Conservation (phyloP, 1,140 invertebrate species). For the Chironomus tepperi region DNA sequence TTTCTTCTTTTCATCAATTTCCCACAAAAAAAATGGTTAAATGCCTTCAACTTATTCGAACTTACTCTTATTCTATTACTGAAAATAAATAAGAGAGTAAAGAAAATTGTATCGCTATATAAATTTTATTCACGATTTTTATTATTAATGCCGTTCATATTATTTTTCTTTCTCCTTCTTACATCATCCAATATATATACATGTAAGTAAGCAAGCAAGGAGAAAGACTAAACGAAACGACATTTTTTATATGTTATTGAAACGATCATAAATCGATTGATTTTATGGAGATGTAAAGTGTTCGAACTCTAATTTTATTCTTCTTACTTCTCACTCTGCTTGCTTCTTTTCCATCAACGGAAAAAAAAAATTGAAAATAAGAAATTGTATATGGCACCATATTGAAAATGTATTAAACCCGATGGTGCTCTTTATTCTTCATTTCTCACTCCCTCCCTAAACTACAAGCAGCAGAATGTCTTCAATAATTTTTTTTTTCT, state of each 20-base stretch:
- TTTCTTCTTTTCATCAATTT: not conserved
- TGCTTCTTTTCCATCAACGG: not conserved
- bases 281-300: conserved; percentile 22
- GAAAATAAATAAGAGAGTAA: conserved; percentile 1
- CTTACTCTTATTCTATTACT: not conserved
- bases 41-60: not conserved
- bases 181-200: not conserved
- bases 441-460: not conserved
- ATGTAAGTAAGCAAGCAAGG: not conserved
- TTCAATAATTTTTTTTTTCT: not conserved
- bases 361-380: not conserved
- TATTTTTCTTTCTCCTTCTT: not conserved
- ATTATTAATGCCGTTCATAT: conserved; percentile 14
- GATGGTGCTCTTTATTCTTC: not conserved
- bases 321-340: not conserved
- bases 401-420: conserved; percentile 16
- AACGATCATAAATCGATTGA: conserved; percentile 24
- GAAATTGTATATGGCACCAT: not conserved
- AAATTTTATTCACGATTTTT: conserved; percentile 24
- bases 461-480: too few relatives aligned
- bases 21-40: not conserved
- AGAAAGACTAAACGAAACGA: conserved; percentile 1
- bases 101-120: conserved; percentile 6
- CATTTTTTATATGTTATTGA: conserved; percentile 23
- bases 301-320: conserved; percentile 16